These are phyloP conservation scores for Scomberomorus guttatus DNA, from an alignment of 2,797 vertebrate species.

Conservation along the genomic window DNA sequence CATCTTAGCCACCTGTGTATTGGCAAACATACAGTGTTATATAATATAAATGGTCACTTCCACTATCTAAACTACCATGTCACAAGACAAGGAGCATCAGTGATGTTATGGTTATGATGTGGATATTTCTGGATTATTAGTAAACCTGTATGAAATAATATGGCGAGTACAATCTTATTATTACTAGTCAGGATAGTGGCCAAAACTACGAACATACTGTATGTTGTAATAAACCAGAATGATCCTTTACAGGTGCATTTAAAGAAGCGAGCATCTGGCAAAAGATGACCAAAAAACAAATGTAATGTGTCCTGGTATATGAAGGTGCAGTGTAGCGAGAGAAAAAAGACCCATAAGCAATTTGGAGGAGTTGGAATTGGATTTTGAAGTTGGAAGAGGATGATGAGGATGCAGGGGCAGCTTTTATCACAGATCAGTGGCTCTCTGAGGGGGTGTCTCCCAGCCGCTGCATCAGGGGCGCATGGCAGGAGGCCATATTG, in stretches of 20 bases:
- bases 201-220: not conserved
- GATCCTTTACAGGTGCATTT: constrained; percentile 49
- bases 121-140: not conserved
- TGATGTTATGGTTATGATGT: not conserved
- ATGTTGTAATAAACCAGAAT: constrained; percentile 28
- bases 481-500: constrained; percentile 81
- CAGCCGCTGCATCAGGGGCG: constrained; percentile 78
- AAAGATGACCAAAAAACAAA: constrained; percentile 54
- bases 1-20: not conserved
- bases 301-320: constrained; percentile 43
- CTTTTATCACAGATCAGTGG: constrained; percentile 88
- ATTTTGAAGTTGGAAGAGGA: constrained; percentile 82
- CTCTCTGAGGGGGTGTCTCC: constrained; percentile 78
- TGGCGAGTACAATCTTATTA: constrained; percentile 2
- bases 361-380: constrained; percentile 85
- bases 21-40: not conserved
- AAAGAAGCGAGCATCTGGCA: constrained; percentile 45
- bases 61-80: not conserved
- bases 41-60: not conserved
- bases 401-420: constrained; percentile 75
- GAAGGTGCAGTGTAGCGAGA: constrained; percentile 55
- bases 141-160: not conserved
- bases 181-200: not conserved
- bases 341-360: constrained; percentile 80
- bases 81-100: constrained; percentile 13